Evolutionary conservation across 2,888 invertebrate species (phyloP).

Genomic region (Anticlea derivata): DNA sequence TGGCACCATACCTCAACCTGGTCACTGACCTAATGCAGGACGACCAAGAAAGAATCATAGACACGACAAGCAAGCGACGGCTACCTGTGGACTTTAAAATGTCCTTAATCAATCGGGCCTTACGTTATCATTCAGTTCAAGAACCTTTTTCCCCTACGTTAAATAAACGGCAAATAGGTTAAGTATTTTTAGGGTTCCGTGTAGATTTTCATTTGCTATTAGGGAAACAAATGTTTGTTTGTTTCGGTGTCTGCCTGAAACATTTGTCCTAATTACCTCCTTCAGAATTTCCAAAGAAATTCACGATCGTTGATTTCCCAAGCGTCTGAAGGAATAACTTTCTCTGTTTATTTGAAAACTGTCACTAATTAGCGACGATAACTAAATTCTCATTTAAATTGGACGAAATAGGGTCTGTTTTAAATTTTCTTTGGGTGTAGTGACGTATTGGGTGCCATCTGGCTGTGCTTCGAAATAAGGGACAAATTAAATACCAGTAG

Average conservation of each 20-base stretch:
- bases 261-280: constrained; percentile 19
- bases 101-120: too few relatives aligned
- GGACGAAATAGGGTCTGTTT: constrained; percentile 3
- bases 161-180: too few relatives aligned
- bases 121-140: too few relatives aligned
- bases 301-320: constrained; percentile 30
- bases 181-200: too few relatives aligned
- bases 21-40: too few relatives aligned
- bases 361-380: constrained; percentile 26
- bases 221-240: background rate
- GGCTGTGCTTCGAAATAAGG: background rate
- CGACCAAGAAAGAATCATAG: too few relatives aligned
- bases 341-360: constrained; percentile 24
- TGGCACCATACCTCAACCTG: too few relatives aligned
- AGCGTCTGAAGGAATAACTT: constrained; percentile 20
- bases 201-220: background rate
- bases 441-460: constrained; percentile 40
- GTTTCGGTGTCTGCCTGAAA: constrained; percentile 2
- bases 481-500: too few relatives aligned
- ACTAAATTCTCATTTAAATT: constrained; percentile 14
- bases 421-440: constrained; percentile 19
- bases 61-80: too few relatives aligned
- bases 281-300: constrained; percentile 19
- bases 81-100: too few relatives aligned
- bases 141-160: too few relatives aligned